Evolutionary conservation across 2,888 invertebrate species (phyloP).

Genomic region (Mesorhabditis belari): DNA sequence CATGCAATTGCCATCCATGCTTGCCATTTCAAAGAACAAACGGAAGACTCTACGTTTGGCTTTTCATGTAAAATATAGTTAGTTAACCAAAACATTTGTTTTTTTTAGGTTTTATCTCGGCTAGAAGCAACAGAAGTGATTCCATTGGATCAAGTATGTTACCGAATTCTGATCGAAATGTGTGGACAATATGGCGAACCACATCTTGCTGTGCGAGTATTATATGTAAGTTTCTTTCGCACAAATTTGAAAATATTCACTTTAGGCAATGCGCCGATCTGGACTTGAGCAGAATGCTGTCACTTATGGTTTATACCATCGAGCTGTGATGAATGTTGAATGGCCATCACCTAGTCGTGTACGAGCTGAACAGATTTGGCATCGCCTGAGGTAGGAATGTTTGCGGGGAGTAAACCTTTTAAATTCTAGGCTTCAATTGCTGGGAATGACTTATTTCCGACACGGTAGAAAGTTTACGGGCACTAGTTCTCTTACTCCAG

Average conservation of each 20-base stretch:
- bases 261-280: constrained; percentile 75
- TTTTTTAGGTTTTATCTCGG: constrained; percentile 65
- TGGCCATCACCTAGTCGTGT: constrained; percentile 38
- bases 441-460: background rate
- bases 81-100: background rate
- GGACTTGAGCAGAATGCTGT: constrained; percentile 93
- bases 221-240: constrained; percentile 19
- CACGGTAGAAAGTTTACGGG: no score
- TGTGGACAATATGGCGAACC: constrained; percentile 86
- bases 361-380: constrained; percentile 36
- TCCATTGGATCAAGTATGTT: constrained; percentile 67
- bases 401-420: no score
- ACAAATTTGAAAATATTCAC: no score
- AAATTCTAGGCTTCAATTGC: background rate
- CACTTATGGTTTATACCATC: constrained; percentile 82
- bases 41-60: constrained; percentile 66
- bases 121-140: constrained; percentile 68
- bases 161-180: constrained; percentile 93
- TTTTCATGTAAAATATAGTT: constrained; percentile 27
- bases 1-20: constrained; percentile 81
- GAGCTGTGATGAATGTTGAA: constrained; percentile 62
- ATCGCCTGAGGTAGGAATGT: constrained; percentile 15
- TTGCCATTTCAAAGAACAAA: constrained; percentile 62
- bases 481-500: no score
- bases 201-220: constrained; percentile 78